Conservation (phyloP, 2,113 vertebrate genomes). For the Aldabrachelys gigantea region DNA sequence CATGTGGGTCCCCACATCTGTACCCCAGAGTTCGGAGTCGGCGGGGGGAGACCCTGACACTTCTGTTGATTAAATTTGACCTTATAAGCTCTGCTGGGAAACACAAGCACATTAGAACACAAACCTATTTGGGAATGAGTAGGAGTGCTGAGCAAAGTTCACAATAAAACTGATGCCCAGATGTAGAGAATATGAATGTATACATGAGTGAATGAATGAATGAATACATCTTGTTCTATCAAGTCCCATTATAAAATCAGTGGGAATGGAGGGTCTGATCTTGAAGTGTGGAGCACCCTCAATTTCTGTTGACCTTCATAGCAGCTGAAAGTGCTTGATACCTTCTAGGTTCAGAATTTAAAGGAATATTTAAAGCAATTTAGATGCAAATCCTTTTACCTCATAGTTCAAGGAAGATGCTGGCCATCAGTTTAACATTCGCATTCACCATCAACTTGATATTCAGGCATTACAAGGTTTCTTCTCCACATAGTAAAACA, state of each 20-base stretch:
- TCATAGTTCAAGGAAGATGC: neutral
- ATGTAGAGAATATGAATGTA: slow-evolving; percentile 20
- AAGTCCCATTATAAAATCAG: neutral
- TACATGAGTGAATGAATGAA: neutral
- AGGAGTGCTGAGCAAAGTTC: slow-evolving; percentile 22
- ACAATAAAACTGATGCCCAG: neutral
- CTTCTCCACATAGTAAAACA: neutral
- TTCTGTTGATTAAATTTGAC: slow-evolving; percentile 58
- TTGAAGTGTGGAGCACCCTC: accelerated
- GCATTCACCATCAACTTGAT: neutral
- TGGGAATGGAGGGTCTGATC: neutral
- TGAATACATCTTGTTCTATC: neutral
- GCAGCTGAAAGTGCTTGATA: neutral
- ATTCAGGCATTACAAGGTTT: neutral
- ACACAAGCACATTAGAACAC: slow-evolving; percentile 30
- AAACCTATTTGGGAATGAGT: slow-evolving; percentile 29
- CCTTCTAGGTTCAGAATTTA: neutral
- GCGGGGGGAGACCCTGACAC: too few species aligned
- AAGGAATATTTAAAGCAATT: neutral
- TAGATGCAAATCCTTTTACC: neutral
- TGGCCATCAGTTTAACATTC: neutral
- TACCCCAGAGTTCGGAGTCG: too few species aligned
- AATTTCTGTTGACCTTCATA: neutral
- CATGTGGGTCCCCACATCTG: too few species aligned
- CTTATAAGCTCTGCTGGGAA: slow-evolving; percentile 48